A percentile compares a stretch with the other conserved stretches of the same genome.
Evolutionary conservation across 2,888 invertebrate genomes (phyloP).

Genomic region (Thymelicus sylvestris): DNA sequence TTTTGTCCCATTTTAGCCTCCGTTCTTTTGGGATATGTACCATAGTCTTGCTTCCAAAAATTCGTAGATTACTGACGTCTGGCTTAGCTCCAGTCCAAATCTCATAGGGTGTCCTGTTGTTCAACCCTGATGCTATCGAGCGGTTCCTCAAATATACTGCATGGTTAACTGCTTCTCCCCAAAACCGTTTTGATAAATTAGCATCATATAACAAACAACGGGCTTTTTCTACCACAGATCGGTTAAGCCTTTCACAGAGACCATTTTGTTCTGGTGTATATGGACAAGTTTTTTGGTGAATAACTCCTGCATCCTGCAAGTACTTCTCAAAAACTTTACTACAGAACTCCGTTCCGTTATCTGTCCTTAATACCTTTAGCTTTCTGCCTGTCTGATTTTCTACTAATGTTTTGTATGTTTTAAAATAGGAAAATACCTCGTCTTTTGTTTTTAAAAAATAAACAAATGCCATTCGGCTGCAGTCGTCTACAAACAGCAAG

Average conservation of each 20-base stretch:
- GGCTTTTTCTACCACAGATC: neutral
- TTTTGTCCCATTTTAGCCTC: neutral
- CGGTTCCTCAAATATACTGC: constrained; percentile 32
- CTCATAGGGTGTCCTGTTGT: constrained; percentile 40
- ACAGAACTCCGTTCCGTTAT: neutral
- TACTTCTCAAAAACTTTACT: neutral
- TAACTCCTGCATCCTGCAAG: neutral
- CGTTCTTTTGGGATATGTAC: neutral
- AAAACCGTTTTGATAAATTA: neutral
- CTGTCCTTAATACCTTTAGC: constrained; percentile 6
- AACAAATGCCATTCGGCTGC: neutral
- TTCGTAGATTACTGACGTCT: no score
- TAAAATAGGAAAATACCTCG: neutral
- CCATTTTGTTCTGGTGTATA: constrained; percentile 12
- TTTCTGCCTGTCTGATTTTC: constrained; percentile 20
- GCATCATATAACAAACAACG: constrained; percentile 4
- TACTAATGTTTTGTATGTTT: neutral
- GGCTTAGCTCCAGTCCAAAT: constrained; percentile 41
- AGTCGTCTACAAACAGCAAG: neutral
- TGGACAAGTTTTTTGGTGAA: neutral
- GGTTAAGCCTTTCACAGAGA: neutral
- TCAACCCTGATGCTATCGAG: constrained; percentile 29
- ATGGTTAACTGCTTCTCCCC: neutral
- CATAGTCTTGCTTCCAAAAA: constrained; percentile 19
- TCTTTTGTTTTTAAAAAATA: neutral